Evolutionary conservation across 2,888 invertebrate species (phyloP).

Genomic region (Oxytorus armatus): DNA sequence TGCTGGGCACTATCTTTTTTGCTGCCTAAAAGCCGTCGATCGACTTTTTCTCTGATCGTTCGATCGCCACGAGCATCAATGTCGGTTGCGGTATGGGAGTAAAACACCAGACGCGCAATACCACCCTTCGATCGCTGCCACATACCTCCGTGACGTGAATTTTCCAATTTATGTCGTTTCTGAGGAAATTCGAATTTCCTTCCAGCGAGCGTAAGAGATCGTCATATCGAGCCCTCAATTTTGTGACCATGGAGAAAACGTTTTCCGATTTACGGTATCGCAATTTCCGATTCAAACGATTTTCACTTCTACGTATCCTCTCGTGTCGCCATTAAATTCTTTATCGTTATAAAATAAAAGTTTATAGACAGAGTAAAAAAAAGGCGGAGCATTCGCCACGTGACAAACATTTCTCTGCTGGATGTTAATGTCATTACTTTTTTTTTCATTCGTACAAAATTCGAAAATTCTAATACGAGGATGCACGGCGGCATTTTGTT

Average conservation of each 20-base stretch:
- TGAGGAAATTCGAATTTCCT: constrained; percentile 56
- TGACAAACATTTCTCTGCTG: too few species aligned
- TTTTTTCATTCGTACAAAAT: too few species aligned
- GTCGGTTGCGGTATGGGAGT: background rate
- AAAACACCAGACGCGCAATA: background rate
- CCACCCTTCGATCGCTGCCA: constrained; percentile 7
- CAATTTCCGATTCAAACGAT: constrained; percentile 3
- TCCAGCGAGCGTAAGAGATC: constrained; percentile 9
- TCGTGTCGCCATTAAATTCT: background rate
- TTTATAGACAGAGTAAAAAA: too few species aligned
- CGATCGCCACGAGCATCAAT: constrained; percentile 13
- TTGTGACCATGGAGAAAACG: constrained; percentile 9
- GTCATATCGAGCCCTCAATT: constrained; percentile 13
- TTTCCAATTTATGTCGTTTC: constrained; percentile 44
- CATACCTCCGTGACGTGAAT: constrained; percentile 44
- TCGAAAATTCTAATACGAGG: too few species aligned
- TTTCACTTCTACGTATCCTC: background rate
- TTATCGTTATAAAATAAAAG: background rate
- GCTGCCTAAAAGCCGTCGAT: background rate
- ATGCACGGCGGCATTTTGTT: too few species aligned
- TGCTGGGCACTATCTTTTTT: background rate
- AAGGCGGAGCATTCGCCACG: too few species aligned
- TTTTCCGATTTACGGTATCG: constrained; percentile 27
- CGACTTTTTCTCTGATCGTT: constrained; percentile 29
- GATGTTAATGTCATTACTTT: too few species aligned